Conservation (phyloP, 2,113 vertebrate genomes). For the Myrmecobius fasciatus region DNA sequence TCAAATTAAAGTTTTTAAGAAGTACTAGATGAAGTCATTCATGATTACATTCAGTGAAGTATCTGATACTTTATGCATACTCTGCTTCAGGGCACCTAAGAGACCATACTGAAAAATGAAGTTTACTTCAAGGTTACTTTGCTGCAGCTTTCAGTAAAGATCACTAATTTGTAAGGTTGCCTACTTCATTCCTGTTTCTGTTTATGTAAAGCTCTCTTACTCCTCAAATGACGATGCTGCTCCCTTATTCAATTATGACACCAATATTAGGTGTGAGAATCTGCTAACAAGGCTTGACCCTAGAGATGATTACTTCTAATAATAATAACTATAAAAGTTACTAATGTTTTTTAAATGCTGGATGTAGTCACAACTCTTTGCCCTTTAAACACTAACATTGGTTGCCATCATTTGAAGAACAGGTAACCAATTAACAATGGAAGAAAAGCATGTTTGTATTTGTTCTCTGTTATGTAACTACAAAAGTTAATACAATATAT, state of each 20-base stretch:
- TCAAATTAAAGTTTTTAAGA: conserved; percentile 34
- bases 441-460: conserved; percentile 37
- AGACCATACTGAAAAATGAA: conserved; percentile 17
- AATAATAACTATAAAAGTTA: conserved; percentile 5
- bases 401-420: conserved; percentile 31
- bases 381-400: conserved; percentile 2
- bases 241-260: conserved; percentile 37
- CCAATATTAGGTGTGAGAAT: conserved; percentile 52
- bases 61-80: conserved; percentile 8
- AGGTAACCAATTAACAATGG: conserved; percentile 17
- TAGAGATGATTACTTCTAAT: conserved; percentile 46
- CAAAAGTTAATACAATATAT: background rate
- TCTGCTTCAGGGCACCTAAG: background rate
- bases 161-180: background rate
- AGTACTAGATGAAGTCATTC: conserved; percentile 44
- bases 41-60: conserved; percentile 6
- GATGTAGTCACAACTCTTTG: background rate
- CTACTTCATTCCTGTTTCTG: background rate
- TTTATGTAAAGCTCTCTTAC: background rate
- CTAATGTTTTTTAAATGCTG: conserved; percentile 43
- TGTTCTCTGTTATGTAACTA: conserved; percentile 25
- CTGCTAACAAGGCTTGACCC: conserved; percentile 29
- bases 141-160: background rate
- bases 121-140: conserved; percentile 25
- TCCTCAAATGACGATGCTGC: background rate